Conservation (phyloP, 2,888 invertebrate genomes). For the Dione vanillae region DNA sequence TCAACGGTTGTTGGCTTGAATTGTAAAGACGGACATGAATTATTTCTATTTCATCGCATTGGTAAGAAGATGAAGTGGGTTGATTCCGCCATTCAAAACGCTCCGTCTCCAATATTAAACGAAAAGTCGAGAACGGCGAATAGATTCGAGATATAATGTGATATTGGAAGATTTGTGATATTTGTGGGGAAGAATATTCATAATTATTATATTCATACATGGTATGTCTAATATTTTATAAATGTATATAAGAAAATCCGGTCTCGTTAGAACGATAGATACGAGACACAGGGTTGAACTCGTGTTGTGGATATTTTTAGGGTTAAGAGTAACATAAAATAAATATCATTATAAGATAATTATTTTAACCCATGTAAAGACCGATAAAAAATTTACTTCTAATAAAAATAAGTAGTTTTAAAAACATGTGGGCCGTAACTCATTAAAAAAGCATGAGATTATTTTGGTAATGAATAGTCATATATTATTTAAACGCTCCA, state of each 20-base stretch:
- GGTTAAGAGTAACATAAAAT: too few relatives aligned
- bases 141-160: too few relatives aligned
- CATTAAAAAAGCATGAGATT: neutral
- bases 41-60: neutral
- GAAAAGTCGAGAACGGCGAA: neutral
- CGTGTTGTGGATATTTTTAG: too few relatives aligned
- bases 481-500: slow-evolving; percentile 10
- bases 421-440: neutral
- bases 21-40: neutral
- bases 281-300: too few relatives aligned
- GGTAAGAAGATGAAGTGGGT: neutral
- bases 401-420: neutral
- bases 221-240: too few relatives aligned
- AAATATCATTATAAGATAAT: too few relatives aligned
- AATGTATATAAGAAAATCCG: too few relatives aligned
- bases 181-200: too few relatives aligned
- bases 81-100: neutral
- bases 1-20: neutral
- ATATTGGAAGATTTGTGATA: too few relatives aligned
- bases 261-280: too few relatives aligned
- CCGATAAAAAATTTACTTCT: too few relatives aligned
- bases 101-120: neutral
- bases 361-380: neutral
- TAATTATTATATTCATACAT: too few relatives aligned
- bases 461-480: slow-evolving; percentile 1